Percentiles rank a stretch among this genome's conserved stretches.
Evolutionary conservation across 2,797 vertebrate genomes (phyloP).

Genomic region (Melanotaenia maccullochi): DNA sequence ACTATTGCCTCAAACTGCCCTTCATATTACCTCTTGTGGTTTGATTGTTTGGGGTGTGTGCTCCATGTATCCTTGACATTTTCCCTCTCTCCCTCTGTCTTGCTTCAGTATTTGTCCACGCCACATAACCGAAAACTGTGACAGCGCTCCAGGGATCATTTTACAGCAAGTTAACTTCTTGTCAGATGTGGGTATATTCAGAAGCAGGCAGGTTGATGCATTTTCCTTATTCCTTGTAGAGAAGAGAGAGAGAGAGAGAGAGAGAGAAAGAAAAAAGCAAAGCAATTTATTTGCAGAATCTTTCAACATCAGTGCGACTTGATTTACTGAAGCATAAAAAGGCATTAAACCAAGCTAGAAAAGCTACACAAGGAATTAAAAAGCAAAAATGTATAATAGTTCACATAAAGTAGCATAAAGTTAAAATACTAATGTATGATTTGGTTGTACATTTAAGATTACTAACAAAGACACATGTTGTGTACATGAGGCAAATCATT

Average conservation of each 20-base stretch:
- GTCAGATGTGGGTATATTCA: constrained; percentile 60
- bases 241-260: too few relatives aligned
- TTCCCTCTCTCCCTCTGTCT: constrained; percentile 31
- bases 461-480: not conserved
- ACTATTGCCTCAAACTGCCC: constrained; percentile 14
- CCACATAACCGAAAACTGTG: constrained; percentile 59
- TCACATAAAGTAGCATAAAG: not conserved
- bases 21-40: constrained; percentile 44
- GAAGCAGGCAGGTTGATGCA: constrained; percentile 32
- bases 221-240: constrained; percentile 25
- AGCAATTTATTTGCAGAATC: constrained; percentile 1
- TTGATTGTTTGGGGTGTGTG: constrained; percentile 53
- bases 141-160: constrained; percentile 63
- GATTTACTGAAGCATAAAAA: not conserved
- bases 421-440: not conserved
- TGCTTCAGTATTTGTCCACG: constrained; percentile 37
- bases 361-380: not conserved
- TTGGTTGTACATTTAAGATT: not conserved
- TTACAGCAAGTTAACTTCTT: constrained; percentile 63
- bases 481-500: not conserved
- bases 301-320: not conserved
- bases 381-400: not conserved
- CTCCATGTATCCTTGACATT: constrained; percentile 64
- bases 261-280: not conserved
- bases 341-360: not conserved